Base-by-base conservation (phyloP, 1,140 invertebrate species). In the Zaprionus africanus region DNA sequence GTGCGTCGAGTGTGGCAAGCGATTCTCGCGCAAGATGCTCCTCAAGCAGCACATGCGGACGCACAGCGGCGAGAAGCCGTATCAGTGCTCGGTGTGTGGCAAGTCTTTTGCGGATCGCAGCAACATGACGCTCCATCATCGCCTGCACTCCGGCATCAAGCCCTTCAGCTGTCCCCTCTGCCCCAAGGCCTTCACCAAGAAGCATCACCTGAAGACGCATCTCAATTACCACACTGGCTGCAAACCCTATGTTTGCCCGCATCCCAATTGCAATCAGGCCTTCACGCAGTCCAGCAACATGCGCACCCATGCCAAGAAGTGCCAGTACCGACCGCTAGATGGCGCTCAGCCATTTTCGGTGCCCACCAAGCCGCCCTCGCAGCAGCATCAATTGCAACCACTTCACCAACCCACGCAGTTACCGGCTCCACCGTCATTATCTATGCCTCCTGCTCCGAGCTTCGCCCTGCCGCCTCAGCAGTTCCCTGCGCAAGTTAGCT, bases 91-190 rank as follows among this genome's bases (percentile, higher is more conserved):
- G 0, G 92, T 93, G 1, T 93, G 92, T 26, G 91, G 92, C 19
- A 93, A 93, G 53, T 92, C 91, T 28, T 93, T 98, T 90, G 97
- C 96, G 4, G 96, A 97, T 90, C 93, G 96, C 58, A 97, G 96
- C 49, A 97, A 97, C 87, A 96, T 97, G 95, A 97, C 96, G 5
- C 93, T 97, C 11, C 96, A 97, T 93, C 95, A 96, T 72, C 93
- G 96, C 63, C 92, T 97, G 5, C 96, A 97, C 82, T 96, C 96
- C 61, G 96, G 96, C 31, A 95, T 97, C 28, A 97, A 98, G 79
- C 98, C 98, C 0, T 98, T 98, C 92, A 95, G 96, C 26, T 98
- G 98, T 85, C 95, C 95, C 1, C 92, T 97, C 1, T 99, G 98
- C 87, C 95, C 96, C 4, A 97, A 98, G 74, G 95, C 96, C 3